Percentiles rank a stretch among this genome's conserved stretches.
These are phyloP conservation scores for Enteromius trimaculatus DNA, from an alignment of 2,797 vertebrate species.

Conservation along the genomic window DNA sequence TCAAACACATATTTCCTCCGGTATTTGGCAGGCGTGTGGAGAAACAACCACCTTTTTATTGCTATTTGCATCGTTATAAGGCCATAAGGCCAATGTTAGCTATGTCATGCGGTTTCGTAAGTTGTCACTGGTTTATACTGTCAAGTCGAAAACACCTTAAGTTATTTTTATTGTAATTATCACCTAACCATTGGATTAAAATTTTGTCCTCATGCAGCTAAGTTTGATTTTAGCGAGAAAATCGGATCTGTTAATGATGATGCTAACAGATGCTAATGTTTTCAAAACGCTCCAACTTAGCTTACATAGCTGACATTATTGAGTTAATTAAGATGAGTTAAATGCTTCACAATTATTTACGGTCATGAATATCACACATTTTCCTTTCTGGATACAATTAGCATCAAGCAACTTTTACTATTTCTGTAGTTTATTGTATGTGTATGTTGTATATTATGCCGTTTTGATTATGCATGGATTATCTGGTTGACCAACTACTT, in stretches of 20 bases:
- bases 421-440: not conserved
- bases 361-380: not conserved
- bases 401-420: not conserved
- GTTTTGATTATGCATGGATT: not conserved
- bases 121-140: constrained; percentile 31
- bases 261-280: not conserved
- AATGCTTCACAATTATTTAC: not conserved
- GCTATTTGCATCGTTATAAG: constrained; percentile 85
- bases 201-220: not conserved
- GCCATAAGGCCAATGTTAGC: constrained; percentile 76
- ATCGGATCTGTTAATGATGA: constrained; percentile 6
- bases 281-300: not conserved
- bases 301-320: not conserved
- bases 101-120: constrained; percentile 26
- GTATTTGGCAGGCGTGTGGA: constrained; percentile 81
- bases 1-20: constrained; percentile 88
- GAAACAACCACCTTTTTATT: constrained; percentile 52
- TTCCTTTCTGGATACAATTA: not conserved
- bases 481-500: not conserved
- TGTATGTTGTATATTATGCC: not conserved
- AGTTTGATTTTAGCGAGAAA: not conserved
- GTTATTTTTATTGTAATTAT: constrained; percentile 38
- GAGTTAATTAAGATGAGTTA: not conserved
- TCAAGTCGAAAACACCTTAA: not conserved
- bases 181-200: constrained; percentile 2